These are phyloP conservation scores for Syritta pipiens DNA, from an alignment of 2,888 invertebrate species.

Conservation along the genomic window DNA sequence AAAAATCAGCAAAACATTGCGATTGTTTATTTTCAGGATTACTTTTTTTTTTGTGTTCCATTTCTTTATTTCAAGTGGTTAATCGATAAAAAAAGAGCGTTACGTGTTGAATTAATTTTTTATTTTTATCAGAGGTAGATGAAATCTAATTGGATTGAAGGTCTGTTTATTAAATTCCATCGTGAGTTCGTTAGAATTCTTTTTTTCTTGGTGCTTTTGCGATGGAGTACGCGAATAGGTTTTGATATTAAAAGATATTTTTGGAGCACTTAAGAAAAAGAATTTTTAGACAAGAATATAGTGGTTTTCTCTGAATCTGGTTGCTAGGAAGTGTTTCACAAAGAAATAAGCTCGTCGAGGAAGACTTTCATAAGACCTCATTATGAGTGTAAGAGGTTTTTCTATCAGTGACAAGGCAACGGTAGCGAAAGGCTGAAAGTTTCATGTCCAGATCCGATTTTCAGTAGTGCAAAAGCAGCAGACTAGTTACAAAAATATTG, in stretches of 20 bases:
- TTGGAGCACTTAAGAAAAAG: neutral
- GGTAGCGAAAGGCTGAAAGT: too few relatives aligned
- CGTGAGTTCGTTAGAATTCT: too few relatives aligned
- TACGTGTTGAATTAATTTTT: neutral
- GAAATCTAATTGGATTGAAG: slow-evolving; percentile 18
- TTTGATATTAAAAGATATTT: neutral
- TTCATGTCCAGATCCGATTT: too few relatives aligned
- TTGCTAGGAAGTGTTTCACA: too few relatives aligned
- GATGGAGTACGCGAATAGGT: neutral
- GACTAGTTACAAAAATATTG: too few relatives aligned
- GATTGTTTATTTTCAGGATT: neutral
- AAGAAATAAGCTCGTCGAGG: too few relatives aligned
- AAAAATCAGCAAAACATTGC: neutral
- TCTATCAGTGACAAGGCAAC: too few relatives aligned
- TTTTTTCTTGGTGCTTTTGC: too few relatives aligned
- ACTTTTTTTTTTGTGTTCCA: neutral
- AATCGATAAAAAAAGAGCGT: slow-evolving; percentile 1
- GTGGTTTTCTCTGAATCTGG: neutral
- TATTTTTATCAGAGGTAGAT: neutral
- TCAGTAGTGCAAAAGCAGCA: too few relatives aligned
- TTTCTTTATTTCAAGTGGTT: neutral
- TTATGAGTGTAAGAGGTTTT: too few relatives aligned
- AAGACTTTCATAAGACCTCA: too few relatives aligned
- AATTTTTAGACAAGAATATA: neutral
- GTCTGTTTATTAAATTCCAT: slow-evolving; percentile 26